Evolutionary conservation across 2,888 invertebrate genomes (phyloP), one percentile per base, ranked within the genome.

Genomic region (Acleris sparsana): DNA sequence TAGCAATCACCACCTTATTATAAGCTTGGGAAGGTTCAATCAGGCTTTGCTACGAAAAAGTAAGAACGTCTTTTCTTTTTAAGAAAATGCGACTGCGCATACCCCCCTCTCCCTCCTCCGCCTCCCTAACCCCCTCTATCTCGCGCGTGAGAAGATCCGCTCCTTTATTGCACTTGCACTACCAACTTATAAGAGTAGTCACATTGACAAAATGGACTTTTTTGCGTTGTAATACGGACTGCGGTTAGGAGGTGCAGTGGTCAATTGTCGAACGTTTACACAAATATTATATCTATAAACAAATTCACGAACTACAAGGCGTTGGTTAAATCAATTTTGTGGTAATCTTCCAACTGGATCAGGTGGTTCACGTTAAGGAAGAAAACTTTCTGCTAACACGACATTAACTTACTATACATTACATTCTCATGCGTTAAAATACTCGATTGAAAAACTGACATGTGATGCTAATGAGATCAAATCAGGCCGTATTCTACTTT

Each of bases 241-340:
- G 51, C 7, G n/a, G 2, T 20, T 57, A 48, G 52, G 44, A 52
- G 33, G 17, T 16, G 56, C 49, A 58, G 61, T 69, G 72, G 71
- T 78, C 75, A 78, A 75, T 76, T 75, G 75, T 74, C 71, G 70
- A 72, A 49, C 76, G 73, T 73, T 77, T 79, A 77, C 77, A 78
- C 82, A 79, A 83, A 81, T 81, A 81, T 82, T 79, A 79, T 79
- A 79, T 76, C 73, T 74, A 75, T 75, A 77, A 75, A 73, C 70
- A 72, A 73, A 74, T 75, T 69, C 73, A 73, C 75, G 72, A 79
- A 73, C 69, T 72, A 72, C 62, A 55, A 13, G 53, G 49, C 18
- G 55, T 44, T 49, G 22, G 49, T 43, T 51, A 29, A 56, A 56
- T 51, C 55, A 63, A 57, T 57, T 62, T 55, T 49, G 56, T 33